Evolutionary conservation across 2,797 vertebrate genomes (phyloP).

Genomic region (Danio choprae): DNA sequence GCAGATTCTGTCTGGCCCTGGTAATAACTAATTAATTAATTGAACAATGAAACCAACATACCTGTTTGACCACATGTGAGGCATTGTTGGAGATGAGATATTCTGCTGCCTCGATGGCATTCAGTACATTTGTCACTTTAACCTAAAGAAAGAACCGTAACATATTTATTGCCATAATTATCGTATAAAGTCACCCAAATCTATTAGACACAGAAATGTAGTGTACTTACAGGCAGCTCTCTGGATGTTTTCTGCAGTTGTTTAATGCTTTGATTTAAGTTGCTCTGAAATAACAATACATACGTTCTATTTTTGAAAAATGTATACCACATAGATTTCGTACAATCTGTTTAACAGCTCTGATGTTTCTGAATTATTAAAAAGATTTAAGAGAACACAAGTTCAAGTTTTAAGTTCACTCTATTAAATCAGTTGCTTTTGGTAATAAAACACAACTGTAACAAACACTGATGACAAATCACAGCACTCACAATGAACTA

Average conservation of each 20-base stretch:
- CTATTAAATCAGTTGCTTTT: not conserved
- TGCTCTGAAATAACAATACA: conserved; percentile 72
- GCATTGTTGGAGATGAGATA: conserved; percentile 85
- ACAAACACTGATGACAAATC: conserved; percentile 2
- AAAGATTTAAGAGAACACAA: no score
- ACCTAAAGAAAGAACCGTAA: conserved; percentile 70
- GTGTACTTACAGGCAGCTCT: conserved; percentile 82
- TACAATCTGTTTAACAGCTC: not conserved
- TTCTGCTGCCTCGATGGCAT: conserved; percentile 86
- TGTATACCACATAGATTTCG: not conserved
- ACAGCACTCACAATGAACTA: conserved; percentile 37
- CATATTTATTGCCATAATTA: not conserved
- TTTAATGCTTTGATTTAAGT: conserved; percentile 82
- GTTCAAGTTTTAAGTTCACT: no score
- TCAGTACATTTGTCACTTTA: conserved; percentile 83
- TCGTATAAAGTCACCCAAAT: not conserved
- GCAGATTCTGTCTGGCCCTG: no score
- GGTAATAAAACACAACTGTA: not conserved
- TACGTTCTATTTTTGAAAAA: not conserved
- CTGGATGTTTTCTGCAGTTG: conserved; percentile 80
- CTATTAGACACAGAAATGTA: no score
- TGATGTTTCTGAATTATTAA: no score
- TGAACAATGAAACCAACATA: conserved; percentile 58
- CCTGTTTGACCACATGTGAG: conserved; percentile 84
- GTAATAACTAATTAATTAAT: not conserved